Conservation (phyloP, 1,140 invertebrate species). For the Leguminivora glycinivorella region DNA sequence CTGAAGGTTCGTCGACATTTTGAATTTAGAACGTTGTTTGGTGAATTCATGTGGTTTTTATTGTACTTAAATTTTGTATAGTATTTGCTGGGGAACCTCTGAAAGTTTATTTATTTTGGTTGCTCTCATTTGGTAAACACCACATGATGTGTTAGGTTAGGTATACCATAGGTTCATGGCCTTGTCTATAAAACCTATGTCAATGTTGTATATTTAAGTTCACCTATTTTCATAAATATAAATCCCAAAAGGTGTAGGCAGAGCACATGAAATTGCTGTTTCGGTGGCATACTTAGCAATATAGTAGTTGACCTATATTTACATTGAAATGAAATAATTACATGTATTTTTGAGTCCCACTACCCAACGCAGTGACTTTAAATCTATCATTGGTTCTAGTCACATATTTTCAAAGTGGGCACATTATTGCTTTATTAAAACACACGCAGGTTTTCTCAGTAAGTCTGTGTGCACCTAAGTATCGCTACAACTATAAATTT, state of each 20-base stretch:
- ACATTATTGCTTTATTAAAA: constrained; percentile 11
- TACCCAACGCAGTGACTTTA: constrained; percentile 11
- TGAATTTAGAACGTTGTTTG: not conserved
- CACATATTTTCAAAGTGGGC: not conserved
- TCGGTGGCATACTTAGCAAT: too few relatives aligned
- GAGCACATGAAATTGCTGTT: too few relatives aligned
- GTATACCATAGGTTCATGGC: not conserved
- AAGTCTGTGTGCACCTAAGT: constrained; percentile 11
- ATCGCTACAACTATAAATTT: not conserved
- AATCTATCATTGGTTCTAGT: not conserved
- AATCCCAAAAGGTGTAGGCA: too few relatives aligned
- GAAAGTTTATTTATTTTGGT: not conserved
- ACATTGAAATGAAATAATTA: not conserved
- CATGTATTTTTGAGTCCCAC: not conserved
- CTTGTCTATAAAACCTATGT: not conserved
- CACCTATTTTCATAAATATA: too few relatives aligned
- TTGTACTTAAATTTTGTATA: not conserved
- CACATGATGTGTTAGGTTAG: not conserved
- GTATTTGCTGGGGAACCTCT: not conserved
- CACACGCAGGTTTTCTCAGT: not conserved
- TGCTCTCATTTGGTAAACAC: not conserved
- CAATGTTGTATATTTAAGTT: too few relatives aligned
- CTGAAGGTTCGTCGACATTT: constrained; percentile 86
- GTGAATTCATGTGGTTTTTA: too few relatives aligned
- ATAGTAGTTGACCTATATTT: too few relatives aligned